A percentile compares a stretch with the other conserved stretches of the same genome.
Evolutionary conservation across 1,140 invertebrate genomes (phyloP).

Genomic region (Trissolcus basalis): DNA sequence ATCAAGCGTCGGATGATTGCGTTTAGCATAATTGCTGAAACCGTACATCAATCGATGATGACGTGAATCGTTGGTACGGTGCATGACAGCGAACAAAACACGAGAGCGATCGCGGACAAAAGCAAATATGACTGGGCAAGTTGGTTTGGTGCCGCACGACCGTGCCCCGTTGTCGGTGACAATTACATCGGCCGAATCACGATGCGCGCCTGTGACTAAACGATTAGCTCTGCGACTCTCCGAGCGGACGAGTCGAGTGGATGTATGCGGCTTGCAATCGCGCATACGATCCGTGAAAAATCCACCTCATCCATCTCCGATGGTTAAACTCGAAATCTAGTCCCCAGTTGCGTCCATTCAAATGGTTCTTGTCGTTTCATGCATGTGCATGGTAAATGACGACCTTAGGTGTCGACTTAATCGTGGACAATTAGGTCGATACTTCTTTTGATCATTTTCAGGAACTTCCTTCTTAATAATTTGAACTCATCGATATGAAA

Average conservation of each 20-base stretch:
- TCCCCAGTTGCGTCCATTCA: too few species aligned
- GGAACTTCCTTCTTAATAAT: too few species aligned
- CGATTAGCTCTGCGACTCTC: slow-evolving; percentile 30
- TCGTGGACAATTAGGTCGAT: too few species aligned
- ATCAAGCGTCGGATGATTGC: neutral
- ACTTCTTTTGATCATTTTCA: too few species aligned
- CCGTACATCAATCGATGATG: slow-evolving; percentile 16
- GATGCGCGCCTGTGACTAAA: slow-evolving; percentile 24
- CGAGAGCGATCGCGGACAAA: neutral
- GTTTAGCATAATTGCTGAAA: slow-evolving; percentile 22
- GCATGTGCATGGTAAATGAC: too few species aligned
- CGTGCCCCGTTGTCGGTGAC: slow-evolving; percentile 19
- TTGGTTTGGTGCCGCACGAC: too few species aligned
- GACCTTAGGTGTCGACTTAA: too few species aligned
- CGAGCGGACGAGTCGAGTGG: slow-evolving; percentile 8
- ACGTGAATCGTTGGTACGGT: slow-evolving; percentile 1
- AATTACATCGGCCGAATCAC: slow-evolving; percentile 31
- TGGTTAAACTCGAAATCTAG: too few species aligned
- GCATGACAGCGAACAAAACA: slow-evolving; percentile 4
- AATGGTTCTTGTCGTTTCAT: too few species aligned
- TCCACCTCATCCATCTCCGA: slow-evolving; percentile 54
- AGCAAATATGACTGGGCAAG: slow-evolving; percentile 17
- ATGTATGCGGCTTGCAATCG: too few species aligned
- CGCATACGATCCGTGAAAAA: slow-evolving; percentile 60
- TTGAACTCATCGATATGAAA: too few species aligned